Evolutionary conservation across 1,140 invertebrate species (phyloP).

Genomic region (Caenorhabditis inopinata): DNA sequence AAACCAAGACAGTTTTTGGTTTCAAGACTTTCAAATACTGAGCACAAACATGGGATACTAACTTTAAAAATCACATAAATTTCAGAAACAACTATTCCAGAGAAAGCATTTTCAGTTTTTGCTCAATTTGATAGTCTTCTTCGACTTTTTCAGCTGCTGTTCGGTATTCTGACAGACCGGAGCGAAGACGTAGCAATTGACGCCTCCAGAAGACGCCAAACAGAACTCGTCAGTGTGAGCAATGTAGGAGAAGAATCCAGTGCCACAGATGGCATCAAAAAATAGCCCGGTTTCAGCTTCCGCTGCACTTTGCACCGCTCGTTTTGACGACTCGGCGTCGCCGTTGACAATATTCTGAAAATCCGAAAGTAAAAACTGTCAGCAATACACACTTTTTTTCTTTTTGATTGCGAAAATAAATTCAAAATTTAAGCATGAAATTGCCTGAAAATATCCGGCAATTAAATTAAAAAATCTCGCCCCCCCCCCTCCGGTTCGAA

Average conservation of each 20-base stretch:
- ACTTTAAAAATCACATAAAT: too few relatives aligned
- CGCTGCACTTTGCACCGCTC: constrained; percentile 46
- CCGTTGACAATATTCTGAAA: constrained; percentile 45
- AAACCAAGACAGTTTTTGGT: too few relatives aligned
- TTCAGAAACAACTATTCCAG: too few relatives aligned
- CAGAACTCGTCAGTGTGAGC: constrained; percentile 50
- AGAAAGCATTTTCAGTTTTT: too few relatives aligned
- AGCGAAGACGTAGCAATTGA: constrained; percentile 48
- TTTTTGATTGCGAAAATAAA: too few relatives aligned
- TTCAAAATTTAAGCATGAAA: background rate
- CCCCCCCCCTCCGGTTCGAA: too few relatives aligned
- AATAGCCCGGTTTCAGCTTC: constrained; percentile 33
- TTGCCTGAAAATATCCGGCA: too few relatives aligned
- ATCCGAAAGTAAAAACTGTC: too few relatives aligned
- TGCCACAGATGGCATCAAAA: constrained; percentile 47
- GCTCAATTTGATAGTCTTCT: background rate
- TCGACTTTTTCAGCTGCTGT: background rate
- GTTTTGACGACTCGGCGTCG: constrained; percentile 45
- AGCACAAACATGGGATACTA: too few relatives aligned
- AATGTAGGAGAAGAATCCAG: constrained; percentile 49
- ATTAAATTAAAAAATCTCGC: too few relatives aligned
- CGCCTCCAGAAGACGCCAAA: constrained; percentile 39
- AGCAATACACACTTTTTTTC: too few relatives aligned
- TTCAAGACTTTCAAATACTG: too few relatives aligned
- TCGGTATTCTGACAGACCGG: constrained; percentile 31